These are phyloP conservation scores for Calidris pugnax DNA, from an alignment of 2,113 vertebrate species.

Conservation along the genomic window DNA sequence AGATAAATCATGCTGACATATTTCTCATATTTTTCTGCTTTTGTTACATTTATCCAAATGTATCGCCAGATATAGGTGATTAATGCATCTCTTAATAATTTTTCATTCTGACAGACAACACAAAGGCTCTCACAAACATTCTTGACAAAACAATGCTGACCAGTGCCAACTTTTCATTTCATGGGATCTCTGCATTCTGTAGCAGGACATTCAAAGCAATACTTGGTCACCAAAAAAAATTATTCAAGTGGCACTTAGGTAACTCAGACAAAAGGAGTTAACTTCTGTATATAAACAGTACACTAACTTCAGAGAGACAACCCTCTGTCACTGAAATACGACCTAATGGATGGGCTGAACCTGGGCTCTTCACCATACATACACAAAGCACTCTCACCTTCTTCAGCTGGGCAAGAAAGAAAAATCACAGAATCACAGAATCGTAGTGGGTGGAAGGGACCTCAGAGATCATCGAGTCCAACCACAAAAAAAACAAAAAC, in stretches of 20 bases:
- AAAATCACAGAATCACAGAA: no score
- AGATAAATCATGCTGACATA: conserved; percentile 13
- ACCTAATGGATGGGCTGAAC: not conserved
- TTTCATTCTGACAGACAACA: not conserved
- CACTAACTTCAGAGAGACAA: not conserved
- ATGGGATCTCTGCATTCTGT: not conserved
- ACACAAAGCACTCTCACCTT: not conserved
- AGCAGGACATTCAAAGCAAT: not conserved
- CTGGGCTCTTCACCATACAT: not conserved
- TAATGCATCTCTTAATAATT: not conserved
- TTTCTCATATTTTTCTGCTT: not conserved
- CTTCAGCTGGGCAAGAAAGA: not conserved
- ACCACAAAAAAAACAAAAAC: no score
- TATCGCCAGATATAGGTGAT: not conserved
- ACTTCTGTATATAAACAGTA: not conserved
- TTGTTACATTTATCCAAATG: conserved; percentile 7
- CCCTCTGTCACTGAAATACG: not conserved
- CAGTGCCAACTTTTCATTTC: not conserved
- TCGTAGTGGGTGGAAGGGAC: no score
- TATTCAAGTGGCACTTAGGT: not conserved
- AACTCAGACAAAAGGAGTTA: not conserved
- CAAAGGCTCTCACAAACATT: not conserved
- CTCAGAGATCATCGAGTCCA: no score
- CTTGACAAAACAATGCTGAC: not conserved
- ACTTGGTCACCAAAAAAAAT: not conserved